These are phyloP conservation scores for Tetropium fuscum DNA, from an alignment of 2,888 invertebrate genomes.

Conservation along the genomic window DNA sequence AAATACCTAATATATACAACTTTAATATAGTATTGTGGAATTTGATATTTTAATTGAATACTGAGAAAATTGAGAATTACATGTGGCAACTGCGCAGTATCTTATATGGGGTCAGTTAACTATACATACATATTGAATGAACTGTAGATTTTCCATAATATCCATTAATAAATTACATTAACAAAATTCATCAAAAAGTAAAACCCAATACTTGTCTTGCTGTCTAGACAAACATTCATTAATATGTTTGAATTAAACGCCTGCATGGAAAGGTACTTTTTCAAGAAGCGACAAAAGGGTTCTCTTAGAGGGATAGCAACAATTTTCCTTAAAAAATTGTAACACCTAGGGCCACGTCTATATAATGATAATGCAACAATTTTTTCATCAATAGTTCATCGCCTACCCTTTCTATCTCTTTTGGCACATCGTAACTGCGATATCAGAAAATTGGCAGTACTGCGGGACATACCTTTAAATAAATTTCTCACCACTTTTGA, in stretches of 20 bases:
- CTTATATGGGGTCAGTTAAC: too few relatives aligned
- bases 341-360: slow-evolving; percentile 24
- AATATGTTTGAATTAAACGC: too few relatives aligned
- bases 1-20: too few relatives aligned
- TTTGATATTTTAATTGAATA: too few relatives aligned
- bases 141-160: not conserved
- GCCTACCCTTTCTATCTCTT: slow-evolving; percentile 25
- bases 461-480: slow-evolving; percentile 19
- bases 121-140: too few relatives aligned
- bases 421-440: slow-evolving; percentile 24
- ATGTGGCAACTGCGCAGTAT: too few relatives aligned
- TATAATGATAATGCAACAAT: slow-evolving; percentile 17
- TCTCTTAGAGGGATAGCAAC: slow-evolving; percentile 36
- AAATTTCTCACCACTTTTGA: slow-evolving; percentile 18
- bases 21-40: too few relatives aligned
- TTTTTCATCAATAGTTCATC: slow-evolving; percentile 40
- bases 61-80: too few relatives aligned
- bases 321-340: slow-evolving; percentile 30
- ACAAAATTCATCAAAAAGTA: slow-evolving; percentile 11
- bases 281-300: slow-evolving; percentile 30
- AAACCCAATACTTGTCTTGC: slow-evolving; percentile 26
- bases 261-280: slow-evolving; percentile 34
- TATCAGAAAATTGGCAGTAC: slow-evolving; percentile 31
- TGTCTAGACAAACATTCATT: slow-evolving; percentile 37
- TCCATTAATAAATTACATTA: too few relatives aligned